Evolutionary conservation across 2,797 vertebrate genomes (phyloP), one percentile per base, ranked within the genome.

Genomic region (Rhynchonycteris naso): DNA sequence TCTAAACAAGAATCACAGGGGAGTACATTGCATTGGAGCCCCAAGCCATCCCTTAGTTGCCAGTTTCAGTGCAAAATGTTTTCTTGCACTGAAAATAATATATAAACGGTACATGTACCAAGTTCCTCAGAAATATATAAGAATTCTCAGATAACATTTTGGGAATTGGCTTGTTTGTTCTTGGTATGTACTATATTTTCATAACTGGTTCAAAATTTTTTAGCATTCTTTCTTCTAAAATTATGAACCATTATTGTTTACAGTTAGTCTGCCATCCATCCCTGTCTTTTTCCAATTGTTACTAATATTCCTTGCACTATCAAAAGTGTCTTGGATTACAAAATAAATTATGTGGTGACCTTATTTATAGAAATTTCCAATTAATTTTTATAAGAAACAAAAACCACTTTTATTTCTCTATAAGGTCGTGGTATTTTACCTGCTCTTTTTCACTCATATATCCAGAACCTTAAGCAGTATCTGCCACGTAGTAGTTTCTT

Each of bases 61-160:
- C 7, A 19, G 94, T 95, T 94, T 89, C n/a, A n/a, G n/a, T n/a
- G n/a, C n/a, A 94, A 96, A 89, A 65, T 35, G 28, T 58, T 92
- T 96, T 63, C 71, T 81, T 86, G 47, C n/a, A 21, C 15, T 85
- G 69, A 63, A 86, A 75, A 78, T 89, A 33, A 63, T 59, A 89
- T 86, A 61, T 68, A 66, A 90, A 95, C 91, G 63, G 24, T 76
- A 63, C 35, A 79, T 92, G 54, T 33, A 87, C 30, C 72, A 91
- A 21, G 63, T 89, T 94, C 76, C 68, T 94, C 54, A 78, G 22
- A 52, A 91, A 91, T 38, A 4, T 81, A 9, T 43, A 58, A 15
- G 14, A 63, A 89, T 71, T 7, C 59, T 52, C 7, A 4, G 0
- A 14, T 94, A 13, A 3, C 22, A 79, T 56, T 78, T 50, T 35